These are phyloP conservation scores for Drosophila mimetica DNA, from an alignment of 2,888 invertebrate species.

Conservation along the genomic window DNA sequence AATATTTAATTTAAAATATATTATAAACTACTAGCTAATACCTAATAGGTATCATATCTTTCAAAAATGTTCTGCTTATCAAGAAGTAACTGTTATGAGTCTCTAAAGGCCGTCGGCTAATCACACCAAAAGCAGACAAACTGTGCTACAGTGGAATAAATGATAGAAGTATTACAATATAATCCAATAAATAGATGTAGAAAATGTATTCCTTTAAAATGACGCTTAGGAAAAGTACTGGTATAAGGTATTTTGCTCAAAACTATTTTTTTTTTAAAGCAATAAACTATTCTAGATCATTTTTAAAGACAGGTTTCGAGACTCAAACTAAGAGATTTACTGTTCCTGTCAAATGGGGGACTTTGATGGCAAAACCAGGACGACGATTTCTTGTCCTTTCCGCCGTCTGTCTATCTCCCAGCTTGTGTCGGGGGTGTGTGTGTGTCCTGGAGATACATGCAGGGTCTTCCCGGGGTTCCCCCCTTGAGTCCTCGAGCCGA, in stretches of 20 bases:
- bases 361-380: background rate
- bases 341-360: background rate
- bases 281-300: too few relatives aligned
- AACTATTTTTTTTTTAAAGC: too few relatives aligned
- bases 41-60: background rate
- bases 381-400: constrained; percentile 22
- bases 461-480: background rate
- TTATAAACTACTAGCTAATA: too few relatives aligned
- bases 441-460: constrained; percentile 13
- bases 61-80: too few relatives aligned
- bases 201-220: too few relatives aligned
- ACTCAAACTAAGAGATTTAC: background rate
- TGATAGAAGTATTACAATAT: background rate
- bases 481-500: background rate
- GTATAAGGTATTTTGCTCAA: too few relatives aligned
- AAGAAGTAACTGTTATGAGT: too few relatives aligned
- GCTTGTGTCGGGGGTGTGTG: constrained; percentile 18
- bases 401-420: constrained; percentile 18
- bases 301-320: background rate
- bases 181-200: background rate
- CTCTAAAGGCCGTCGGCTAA: background rate
- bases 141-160: background rate
- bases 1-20: too few relatives aligned
- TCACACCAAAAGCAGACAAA: constrained; percentile 5
- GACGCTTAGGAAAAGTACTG: too few relatives aligned